Evolutionary conservation across 2,797 vertebrate species (phyloP).

Genomic region (Simalia tracyae): DNA sequence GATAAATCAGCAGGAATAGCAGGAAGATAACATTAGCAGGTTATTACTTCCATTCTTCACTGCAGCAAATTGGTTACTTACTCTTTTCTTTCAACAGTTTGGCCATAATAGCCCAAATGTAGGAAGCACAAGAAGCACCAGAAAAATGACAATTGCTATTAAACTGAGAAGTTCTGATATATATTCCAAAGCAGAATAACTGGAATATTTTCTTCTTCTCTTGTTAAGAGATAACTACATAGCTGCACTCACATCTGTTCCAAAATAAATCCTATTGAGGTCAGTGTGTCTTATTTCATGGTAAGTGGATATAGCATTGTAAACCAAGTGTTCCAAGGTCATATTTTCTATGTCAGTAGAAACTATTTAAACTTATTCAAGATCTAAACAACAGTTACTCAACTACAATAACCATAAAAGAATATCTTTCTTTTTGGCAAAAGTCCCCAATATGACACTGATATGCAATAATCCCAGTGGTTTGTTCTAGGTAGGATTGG

Average conservation of each 20-base stretch:
- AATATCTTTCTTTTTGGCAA: not conserved
- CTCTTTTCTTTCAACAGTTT: constrained; percentile 19
- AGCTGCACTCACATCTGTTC: not conserved
- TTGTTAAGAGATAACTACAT: not conserved
- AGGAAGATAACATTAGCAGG: constrained; percentile 9
- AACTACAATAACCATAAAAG: not conserved
- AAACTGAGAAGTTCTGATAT: constrained; percentile 11
- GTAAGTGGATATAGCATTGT: not conserved
- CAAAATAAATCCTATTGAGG: not conserved
- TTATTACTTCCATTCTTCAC: constrained; percentile 31
- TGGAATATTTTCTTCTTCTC: not conserved
- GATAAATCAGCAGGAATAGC: constrained; percentile 26
- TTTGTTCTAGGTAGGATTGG: not conserved
- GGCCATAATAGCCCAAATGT: not conserved
- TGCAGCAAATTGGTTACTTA: constrained; percentile 23
- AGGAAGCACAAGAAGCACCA: constrained; percentile 12
- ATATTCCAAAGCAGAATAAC: constrained; percentile 17
- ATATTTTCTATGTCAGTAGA: not conserved
- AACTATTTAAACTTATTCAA: not conserved
- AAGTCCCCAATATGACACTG: not conserved
- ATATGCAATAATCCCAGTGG: not conserved
- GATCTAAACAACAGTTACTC: not conserved
- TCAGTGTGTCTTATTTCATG: not conserved
- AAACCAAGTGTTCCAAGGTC: not conserved
- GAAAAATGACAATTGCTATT: constrained; percentile 4